These are phyloP conservation scores for Dryobota labecula DNA, from an alignment of 2,888 invertebrate species.

Conservation along the genomic window DNA sequence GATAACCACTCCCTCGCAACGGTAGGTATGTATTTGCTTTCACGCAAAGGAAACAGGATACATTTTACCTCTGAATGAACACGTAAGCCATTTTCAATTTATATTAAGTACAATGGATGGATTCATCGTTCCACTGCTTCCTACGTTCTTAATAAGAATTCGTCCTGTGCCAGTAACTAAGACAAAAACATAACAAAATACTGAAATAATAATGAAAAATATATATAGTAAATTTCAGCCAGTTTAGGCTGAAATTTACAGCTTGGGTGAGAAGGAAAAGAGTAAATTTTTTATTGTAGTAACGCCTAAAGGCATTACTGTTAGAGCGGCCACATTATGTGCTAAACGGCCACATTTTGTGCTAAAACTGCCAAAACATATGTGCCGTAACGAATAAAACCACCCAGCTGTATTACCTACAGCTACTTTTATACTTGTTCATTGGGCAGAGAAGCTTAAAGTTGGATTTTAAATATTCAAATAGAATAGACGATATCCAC, in stretches of 20 bases:
- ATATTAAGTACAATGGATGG: not conserved
- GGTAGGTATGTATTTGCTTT: conserved; percentile 22
- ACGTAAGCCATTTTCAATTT: conserved; percentile 32
- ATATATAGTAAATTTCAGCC: not conserved
- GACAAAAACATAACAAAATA: not conserved
- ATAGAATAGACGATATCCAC: not conserved
- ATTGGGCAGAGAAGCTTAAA: conserved; percentile 13
- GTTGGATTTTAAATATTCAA: not conserved
- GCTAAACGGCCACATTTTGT: conserved; percentile 30
- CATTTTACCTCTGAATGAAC: conserved; percentile 24
- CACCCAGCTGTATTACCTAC: conserved; percentile 10
- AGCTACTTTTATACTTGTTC: conserved; percentile 9
- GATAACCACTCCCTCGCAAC: conserved; percentile 10
- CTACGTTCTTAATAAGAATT: not conserved
- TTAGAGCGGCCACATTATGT: conserved; percentile 37
- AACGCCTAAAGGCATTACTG: conserved; percentile 27
- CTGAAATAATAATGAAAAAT: conserved; percentile 3
- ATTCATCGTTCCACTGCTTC: conserved; percentile 7
- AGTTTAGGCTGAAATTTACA: too few relatives aligned
- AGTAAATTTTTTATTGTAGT: too few relatives aligned
- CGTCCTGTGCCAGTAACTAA: not conserved
- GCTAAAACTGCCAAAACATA: conserved; percentile 42
- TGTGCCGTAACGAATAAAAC: conserved; percentile 40
- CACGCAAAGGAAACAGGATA: conserved; percentile 33
- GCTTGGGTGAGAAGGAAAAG: conserved; percentile 11